These are phyloP conservation scores for Cremastobaeus sp. DNA, from an alignment of 2,888 invertebrate species.

Conservation along the genomic window DNA sequence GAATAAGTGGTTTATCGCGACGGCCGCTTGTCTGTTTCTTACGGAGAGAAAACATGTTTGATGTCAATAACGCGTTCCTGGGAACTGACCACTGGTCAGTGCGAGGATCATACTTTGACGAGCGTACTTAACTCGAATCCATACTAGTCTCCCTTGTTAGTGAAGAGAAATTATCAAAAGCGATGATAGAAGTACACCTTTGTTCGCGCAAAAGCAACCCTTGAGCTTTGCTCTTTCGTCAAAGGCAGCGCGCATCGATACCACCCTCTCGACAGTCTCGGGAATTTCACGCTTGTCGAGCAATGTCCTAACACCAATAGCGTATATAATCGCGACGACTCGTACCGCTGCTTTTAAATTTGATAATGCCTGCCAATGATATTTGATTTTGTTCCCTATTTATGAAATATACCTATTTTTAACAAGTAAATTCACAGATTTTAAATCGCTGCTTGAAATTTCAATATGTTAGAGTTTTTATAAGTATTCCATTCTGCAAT, in stretches of 20 bases:
- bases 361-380: conserved; percentile 49
- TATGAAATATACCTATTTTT: too few species aligned
- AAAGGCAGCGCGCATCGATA: conserved; percentile 50
- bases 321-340: conserved; percentile 57
- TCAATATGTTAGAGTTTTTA: too few species aligned
- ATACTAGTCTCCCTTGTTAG: conserved; percentile 44
- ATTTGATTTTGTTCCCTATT: conserved; percentile 49
- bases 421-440: too few species aligned
- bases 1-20: conserved; percentile 71
- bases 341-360: conserved; percentile 48
- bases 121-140: conserved; percentile 55
- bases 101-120: conserved; percentile 60
- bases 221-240: conserved; percentile 59
- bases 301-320: conserved; percentile 60
- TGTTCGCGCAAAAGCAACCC: conserved; percentile 51
- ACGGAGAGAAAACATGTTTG: conserved; percentile 65
- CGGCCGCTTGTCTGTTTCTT: conserved; percentile 64
- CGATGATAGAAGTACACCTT: conserved; percentile 52
- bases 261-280: conserved; percentile 57
- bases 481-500: too few species aligned
- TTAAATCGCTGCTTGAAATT: too few species aligned
- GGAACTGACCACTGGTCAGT: conserved; percentile 75
- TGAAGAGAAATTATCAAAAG: conserved; percentile 27
- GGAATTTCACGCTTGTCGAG: conserved; percentile 62
- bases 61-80: conserved; percentile 55